Base-by-base conservation (phyloP, 2,113 vertebrate genomes). In the Apodemus sylvaticus region DNA sequence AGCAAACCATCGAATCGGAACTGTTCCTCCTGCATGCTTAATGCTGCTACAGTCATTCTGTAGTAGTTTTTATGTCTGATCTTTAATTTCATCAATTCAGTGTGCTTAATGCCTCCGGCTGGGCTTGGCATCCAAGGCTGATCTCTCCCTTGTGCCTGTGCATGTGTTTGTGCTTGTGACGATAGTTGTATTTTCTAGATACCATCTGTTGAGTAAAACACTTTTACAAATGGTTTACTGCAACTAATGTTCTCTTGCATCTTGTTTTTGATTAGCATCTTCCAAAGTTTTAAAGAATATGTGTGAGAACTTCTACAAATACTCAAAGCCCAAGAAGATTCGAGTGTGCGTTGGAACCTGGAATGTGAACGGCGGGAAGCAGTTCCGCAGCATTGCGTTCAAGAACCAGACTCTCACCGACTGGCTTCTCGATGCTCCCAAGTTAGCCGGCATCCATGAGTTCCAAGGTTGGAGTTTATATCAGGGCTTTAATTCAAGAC, bases 321-420 rank as follows among this genome's bases (percentile, higher is more conserved):
- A 99, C 91, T 99, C 99, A 8, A 99, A 98, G 76, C 99, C 99
- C 1, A 99, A 99, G 97, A 99, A 99, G 94, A 99, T 99, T 85
- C 98, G 99, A 10, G 99, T 99, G 48, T 99, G 99, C 1, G 98
- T 99, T 0, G 99, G 99, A 77, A 99, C 99, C 0, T 99, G 99
- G 99, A 99, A 99, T 0, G 99, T 99, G 42, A 99, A 99, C 0
- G 99, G 99, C 0, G 99, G 99, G 16, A 99, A 99, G 98, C 99
- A 99, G 96, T 99, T 99, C 94, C 99, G 99, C 94, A 99, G 99
- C 93, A 99, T 99, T 71, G 99, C 99, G 36, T 99, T 99, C 98
- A 99, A 99, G 97, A 99, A 99, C 97, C 99, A 99, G 97, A 99
- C 99, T 0, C 99, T 99, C 86, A 99, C 99, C 31, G 99, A 99